phyloP scores from a whole-genome alignment of 2,113 vertebrate species.

The Campylomormyrus tamandua region DNA sequence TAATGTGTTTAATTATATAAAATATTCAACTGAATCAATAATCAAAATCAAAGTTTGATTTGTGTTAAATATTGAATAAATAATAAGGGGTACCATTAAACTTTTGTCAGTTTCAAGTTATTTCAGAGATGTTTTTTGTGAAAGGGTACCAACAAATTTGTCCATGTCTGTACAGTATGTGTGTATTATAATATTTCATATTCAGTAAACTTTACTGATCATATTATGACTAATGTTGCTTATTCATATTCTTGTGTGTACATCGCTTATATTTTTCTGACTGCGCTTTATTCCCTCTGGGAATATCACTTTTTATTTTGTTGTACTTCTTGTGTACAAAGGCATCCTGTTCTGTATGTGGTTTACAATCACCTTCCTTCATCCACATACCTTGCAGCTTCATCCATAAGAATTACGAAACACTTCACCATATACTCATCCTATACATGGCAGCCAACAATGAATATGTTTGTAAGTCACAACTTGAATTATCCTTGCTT shows the following conservation, averaged over 20 bases:
- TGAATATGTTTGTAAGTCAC: neutral
- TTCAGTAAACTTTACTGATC: neutral
- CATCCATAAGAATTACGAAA: neutral
- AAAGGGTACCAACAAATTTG: no score
- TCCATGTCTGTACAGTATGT: no score
- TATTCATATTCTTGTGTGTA: neutral
- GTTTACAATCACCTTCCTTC: neutral
- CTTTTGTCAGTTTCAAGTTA: no score
- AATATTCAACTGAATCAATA: no score
- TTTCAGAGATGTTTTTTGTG: no score
- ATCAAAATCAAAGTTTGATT: no score
- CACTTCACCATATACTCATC: neutral
- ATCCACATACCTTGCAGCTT: neutral
- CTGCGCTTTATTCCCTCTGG: neutral
- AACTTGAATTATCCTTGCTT: neutral
- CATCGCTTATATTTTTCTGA: neutral
- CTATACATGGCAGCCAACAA: neutral
- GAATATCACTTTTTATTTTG: neutral
- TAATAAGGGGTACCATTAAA: no score
- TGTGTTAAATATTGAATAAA: no score
- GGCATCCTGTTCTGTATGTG: neutral
- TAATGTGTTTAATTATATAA: no score
- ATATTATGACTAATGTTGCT: neutral
- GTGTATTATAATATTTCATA: neutral
- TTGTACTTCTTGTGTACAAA: neutral